Evolutionary conservation across 2,113 vertebrate genomes (phyloP), one percentile per base, ranked within the genome.

Genomic region (Pterocles gutturalis): DNA sequence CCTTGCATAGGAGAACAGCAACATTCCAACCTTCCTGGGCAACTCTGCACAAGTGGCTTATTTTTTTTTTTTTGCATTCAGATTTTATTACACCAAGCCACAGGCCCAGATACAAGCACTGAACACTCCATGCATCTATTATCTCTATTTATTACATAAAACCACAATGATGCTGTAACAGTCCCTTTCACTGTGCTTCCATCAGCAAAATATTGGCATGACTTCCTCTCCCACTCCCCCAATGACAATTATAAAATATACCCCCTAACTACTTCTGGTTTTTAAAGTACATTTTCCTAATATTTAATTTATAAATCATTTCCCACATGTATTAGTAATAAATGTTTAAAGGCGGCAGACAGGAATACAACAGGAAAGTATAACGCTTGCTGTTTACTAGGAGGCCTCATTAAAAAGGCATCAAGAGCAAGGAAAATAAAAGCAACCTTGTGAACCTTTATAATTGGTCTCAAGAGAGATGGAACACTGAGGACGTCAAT

Each of bases 351-450:
- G 98, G 98, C 97, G 93, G 98, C 98, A 98, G 98, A 98, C 98
- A 97, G 97, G 90, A 97, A 95, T 98, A 95, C 97, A 98, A 97
- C 91, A 98, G 97, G 97, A 97, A 98, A 98, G 96, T 95, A 95
- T 92, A 98, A 95, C 93, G 96, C 97, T 96, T 92, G 83, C 97
- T 97, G 95, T 97, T 97, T 97, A 98, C 96, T 88, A 85, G 96
- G 97, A 97, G 97, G 94, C 94, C 98, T 98, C 98, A 98, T 99
- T 99, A 98, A 98, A 99, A 98, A 98, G 97, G 97, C 98, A 98
- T 98, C 98, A 96, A 96, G 97, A 98, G 97, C 97, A 98, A 97
- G 93, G 93, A 98, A 96, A 97, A 98, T 91, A 96, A 97, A 98
- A 98, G 97, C 97, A 98, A 98, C 97, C 98, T 97, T 96, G 95